Evolutionary conservation across 92 coral and sea anemone species (phyloP).

Genomic region (Siderastrea siderea): DNA sequence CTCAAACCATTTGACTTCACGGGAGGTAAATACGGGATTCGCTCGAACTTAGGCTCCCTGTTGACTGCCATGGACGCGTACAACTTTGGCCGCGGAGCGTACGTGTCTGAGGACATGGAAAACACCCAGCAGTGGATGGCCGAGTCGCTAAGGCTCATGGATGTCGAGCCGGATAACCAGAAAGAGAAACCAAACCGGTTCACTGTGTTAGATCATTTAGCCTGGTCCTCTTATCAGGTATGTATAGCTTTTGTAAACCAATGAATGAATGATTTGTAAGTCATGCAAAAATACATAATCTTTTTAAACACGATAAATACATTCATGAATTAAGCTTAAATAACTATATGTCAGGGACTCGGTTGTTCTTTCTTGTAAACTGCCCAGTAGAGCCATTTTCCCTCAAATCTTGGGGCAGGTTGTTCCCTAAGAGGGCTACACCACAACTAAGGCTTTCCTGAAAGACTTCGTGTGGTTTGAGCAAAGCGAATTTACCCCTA

Average conservation of each 20-base stretch:
- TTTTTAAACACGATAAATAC: too few species aligned
- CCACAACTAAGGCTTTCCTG: too few species aligned
- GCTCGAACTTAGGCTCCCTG: slow-evolving; percentile 32
- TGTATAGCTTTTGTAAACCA: background rate
- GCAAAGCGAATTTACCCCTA: too few species aligned
- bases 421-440: too few species aligned
- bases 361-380: too few species aligned
- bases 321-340: too few species aligned
- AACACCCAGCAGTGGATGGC: slow-evolving; percentile 90
- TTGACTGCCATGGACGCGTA: slow-evolving; percentile 85
- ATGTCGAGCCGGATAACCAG: slow-evolving; percentile 59
- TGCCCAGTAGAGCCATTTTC: too few species aligned
- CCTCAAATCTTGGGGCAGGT: too few species aligned
- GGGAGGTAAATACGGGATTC: slow-evolving; percentile 76
- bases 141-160: slow-evolving; percentile 86
- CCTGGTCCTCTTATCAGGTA: slow-evolving; percentile 93
- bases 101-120: slow-evolving; percentile 68
- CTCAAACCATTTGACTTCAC: slow-evolving; percentile 88
- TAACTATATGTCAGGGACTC: too few species aligned
- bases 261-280: too few species aligned
- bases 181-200: slow-evolving; percentile 53
- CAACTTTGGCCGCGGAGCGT: slow-evolving; percentile 85
- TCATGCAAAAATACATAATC: too few species aligned
- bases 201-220: slow-evolving; percentile 91
- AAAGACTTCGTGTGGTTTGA: too few species aligned